Evolutionary conservation across 1,140 invertebrate genomes (phyloP).

Genomic region (Solenopsis invicta): DNA sequence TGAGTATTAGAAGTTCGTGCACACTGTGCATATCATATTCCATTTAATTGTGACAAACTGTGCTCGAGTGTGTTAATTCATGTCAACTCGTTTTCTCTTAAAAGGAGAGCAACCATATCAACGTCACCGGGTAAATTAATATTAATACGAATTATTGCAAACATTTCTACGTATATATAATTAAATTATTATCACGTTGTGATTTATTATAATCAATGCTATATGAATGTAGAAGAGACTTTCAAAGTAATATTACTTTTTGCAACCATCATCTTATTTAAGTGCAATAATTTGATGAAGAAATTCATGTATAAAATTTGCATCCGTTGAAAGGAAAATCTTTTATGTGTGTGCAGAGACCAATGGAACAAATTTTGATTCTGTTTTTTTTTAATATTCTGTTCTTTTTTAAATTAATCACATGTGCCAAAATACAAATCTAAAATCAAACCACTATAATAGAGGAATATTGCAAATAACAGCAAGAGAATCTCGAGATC

Average conservation of each 20-base stretch:
- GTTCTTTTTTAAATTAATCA: neutral
- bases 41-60: too few species aligned
- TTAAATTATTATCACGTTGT: constrained; percentile 19
- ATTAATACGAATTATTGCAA: constrained; percentile 22
- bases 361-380: neutral
- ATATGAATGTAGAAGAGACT: neutral
- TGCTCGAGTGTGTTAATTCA: too few species aligned
- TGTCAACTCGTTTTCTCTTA: too few species aligned
- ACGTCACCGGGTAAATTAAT: neutral
- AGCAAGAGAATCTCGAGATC: neutral
- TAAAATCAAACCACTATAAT: too few species aligned
- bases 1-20: too few species aligned
- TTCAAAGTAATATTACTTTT: neutral
- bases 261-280: neutral
- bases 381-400: neutral
- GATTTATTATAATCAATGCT: neutral
- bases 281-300: neutral
- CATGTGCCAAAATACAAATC: too few species aligned
- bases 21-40: too few species aligned
- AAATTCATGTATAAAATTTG: neutral
- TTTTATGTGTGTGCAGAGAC: neutral
- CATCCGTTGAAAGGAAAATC: neutral
- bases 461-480: neutral
- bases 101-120: neutral
- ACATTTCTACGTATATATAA: neutral